phyloP scores from a whole-genome alignment of 2,888 invertebrate species.

The Lissocephala sabroskyi region DNA sequence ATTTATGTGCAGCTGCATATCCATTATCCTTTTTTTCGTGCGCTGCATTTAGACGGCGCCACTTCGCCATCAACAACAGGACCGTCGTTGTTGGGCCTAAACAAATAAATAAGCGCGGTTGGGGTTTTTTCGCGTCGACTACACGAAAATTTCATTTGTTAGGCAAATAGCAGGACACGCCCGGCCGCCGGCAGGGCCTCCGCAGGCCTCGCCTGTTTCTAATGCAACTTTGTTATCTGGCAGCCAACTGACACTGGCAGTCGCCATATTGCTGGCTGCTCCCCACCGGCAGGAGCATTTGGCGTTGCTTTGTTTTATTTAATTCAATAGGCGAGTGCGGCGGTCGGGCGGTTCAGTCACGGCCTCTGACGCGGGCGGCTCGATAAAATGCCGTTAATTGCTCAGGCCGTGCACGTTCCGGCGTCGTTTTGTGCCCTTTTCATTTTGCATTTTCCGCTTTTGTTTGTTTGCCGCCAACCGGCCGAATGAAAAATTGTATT shows the following conservation, averaged over 20 bases:
- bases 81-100: too few relatives aligned
- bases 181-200: background rate
- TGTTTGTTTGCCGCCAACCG: constrained; percentile 9
- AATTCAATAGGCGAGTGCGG: too few relatives aligned
- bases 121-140: constrained; percentile 44
- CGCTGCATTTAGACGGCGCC: too few relatives aligned
- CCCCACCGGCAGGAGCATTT: background rate
- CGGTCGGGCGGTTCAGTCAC: too few relatives aligned
- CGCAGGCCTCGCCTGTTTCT: constrained; percentile 16
- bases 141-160: constrained; percentile 64
- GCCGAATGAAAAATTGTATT: constrained; percentile 9
- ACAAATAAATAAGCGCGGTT: constrained; percentile 58
- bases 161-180: constrained; percentile 47
- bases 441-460: constrained; percentile 20
- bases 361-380: too few relatives aligned
- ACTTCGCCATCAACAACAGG: too few relatives aligned
- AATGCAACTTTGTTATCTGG: constrained; percentile 36
- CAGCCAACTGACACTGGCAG: constrained; percentile 44
- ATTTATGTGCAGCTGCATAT: too few relatives aligned
- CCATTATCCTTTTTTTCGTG: too few relatives aligned
- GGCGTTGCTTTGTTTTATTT: constrained; percentile 17
- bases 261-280: constrained; percentile 36
- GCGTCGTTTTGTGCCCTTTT: constrained; percentile 21
- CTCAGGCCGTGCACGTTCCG: constrained; percentile 40
- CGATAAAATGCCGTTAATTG: constrained; percentile 51